These are phyloP conservation scores for Vultur gryphus DNA, from an alignment of 2,797 vertebrate genomes.

Conservation along the genomic window DNA sequence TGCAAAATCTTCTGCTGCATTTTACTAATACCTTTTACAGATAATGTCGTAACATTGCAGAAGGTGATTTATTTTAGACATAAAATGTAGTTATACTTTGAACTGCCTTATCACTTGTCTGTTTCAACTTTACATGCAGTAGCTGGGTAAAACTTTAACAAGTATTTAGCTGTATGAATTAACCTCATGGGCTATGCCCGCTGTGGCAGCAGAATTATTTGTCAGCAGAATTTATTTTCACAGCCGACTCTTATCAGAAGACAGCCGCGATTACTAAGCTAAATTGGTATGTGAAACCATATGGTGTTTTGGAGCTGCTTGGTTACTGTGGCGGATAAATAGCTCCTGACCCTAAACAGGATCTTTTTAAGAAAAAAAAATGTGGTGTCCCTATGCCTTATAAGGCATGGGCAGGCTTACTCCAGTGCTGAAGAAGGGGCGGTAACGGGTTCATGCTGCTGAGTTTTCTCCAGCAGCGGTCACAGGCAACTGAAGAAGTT, in stretches of 20 bases:
- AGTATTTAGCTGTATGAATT: background rate
- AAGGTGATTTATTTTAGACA: background rate
- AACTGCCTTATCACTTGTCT: background rate
- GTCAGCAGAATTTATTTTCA: conserved; percentile 29
- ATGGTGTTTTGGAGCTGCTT: conserved; percentile 41
- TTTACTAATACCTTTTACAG: background rate
- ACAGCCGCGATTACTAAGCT: conserved; percentile 4
- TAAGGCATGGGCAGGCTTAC: conserved; percentile 62
- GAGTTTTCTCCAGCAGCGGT: background rate
- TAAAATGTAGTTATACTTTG: background rate
- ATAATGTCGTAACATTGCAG: background rate
- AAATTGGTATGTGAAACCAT: conserved; percentile 27
- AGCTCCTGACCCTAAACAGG: conserved; percentile 41
- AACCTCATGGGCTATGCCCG: background rate
- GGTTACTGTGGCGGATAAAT: conserved; percentile 47
- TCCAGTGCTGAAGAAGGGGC: conserved; percentile 34
- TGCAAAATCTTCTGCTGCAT: background rate
- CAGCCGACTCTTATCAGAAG: background rate
- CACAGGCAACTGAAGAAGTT: background rate
- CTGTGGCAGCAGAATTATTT: background rate
- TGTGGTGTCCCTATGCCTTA: conserved; percentile 46
- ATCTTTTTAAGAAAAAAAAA: conserved; percentile 5
- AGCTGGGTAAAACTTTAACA: background rate
- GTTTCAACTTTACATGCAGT: background rate
- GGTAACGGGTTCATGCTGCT: background rate